A percentile compares a stretch with the other conserved stretches of the same genome.
Conservation (phyloP, 2,797 vertebrate genomes). For the Danionella dracula region DNA sequence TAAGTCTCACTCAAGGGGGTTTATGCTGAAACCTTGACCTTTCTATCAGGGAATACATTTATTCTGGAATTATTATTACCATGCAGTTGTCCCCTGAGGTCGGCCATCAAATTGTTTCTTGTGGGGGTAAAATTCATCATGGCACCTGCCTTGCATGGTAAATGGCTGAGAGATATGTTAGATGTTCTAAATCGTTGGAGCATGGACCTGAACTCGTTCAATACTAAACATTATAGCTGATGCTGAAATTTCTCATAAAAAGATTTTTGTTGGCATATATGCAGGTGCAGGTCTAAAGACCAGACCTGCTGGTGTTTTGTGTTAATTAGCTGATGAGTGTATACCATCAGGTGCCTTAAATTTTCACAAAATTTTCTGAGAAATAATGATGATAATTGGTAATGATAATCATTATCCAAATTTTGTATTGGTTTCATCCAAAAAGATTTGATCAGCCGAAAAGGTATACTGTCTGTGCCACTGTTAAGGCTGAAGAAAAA, state of each 20-base stretch:
- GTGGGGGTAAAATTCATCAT: conserved; percentile 82
- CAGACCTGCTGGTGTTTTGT: no score
- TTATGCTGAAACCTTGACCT: conserved; percentile 96
- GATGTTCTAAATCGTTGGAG: neutral
- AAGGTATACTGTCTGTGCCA: no score
- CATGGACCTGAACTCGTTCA: neutral
- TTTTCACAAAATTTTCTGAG: no score
- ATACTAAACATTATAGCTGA: neutral
- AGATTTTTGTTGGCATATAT: no score
- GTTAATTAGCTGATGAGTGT: neutral
- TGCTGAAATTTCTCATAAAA: no score
- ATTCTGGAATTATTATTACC: conserved; percentile 95
- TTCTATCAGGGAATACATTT: conserved; percentile 91
- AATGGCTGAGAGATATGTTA: conserved; percentile 73
- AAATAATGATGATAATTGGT: no score
- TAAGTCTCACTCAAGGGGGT: conserved; percentile 85
- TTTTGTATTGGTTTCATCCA: no score
- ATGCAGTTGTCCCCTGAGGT: conserved; percentile 72
- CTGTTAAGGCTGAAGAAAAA: no score
- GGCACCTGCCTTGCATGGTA: conserved; percentile 76
- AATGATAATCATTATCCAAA: no score
- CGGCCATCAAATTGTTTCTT: conserved; percentile 64
- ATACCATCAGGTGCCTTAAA: no score
- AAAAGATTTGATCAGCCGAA: no score
- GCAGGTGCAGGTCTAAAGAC: no score